Percentiles rank a stretch among this genome's conserved stretches.
phyloP scores from a whole-genome alignment of 2,888 invertebrate species.

The Malacosoma neustria region DNA sequence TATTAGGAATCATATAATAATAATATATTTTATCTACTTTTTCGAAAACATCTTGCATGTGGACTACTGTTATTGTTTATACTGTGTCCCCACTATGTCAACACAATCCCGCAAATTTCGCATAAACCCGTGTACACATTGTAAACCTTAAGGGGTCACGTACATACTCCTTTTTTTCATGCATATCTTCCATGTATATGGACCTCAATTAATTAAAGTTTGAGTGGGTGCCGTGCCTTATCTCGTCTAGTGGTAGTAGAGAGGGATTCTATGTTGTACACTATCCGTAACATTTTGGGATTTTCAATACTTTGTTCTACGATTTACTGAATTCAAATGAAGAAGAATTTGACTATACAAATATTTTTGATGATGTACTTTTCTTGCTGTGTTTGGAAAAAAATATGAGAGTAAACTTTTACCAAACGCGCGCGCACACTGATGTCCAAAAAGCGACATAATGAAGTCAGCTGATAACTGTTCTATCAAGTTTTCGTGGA shows the following conservation, averaged over 20 bases:
- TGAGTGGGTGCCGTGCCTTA: slow-evolving; percentile 40
- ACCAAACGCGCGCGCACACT: too few species aligned
- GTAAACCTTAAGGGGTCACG: slow-evolving; percentile 17
- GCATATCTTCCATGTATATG: slow-evolving; percentile 26
- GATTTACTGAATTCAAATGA: too few species aligned
- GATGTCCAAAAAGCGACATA: too few species aligned
- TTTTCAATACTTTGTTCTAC: background rate
- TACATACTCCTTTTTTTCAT: slow-evolving; percentile 27
- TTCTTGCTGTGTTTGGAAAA: too few species aligned
- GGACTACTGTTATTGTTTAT: background rate
- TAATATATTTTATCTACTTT: too few species aligned
- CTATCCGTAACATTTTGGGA: background rate
- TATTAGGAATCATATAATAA: too few species aligned
- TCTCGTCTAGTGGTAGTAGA: slow-evolving; percentile 17
- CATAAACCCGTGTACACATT: slow-evolving; percentile 3
- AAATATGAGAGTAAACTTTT: too few species aligned
- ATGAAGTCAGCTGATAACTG: too few species aligned
- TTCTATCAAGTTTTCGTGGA: too few species aligned
- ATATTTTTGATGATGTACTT: too few species aligned
- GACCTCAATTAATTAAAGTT: slow-evolving; percentile 40
- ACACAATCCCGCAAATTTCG: background rate
- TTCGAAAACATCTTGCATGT: too few species aligned
- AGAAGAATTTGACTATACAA: too few species aligned
- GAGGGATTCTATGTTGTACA: slow-evolving; percentile 4
- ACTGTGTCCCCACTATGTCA: background rate